Percentiles rank a stretch among this genome's conserved stretches.
phyloP scores from a whole-genome alignment of 2,888 invertebrate species.

The Hololepta plana region DNA sequence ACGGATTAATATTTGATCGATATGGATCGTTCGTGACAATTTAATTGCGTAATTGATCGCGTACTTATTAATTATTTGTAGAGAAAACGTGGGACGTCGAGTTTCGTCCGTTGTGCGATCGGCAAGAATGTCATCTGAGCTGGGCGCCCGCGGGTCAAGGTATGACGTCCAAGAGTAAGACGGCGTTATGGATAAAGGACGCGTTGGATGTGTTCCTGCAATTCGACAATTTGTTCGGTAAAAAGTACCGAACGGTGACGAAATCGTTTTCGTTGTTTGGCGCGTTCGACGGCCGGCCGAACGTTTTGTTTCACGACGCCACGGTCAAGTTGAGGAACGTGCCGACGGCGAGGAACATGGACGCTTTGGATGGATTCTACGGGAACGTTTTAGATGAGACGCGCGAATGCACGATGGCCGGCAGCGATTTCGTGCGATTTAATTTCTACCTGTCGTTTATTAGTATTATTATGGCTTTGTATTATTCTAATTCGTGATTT shows the following conservation, averaged over 20 bases:
- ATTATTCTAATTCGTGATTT: constrained; percentile 3
- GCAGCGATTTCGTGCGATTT: constrained; percentile 6
- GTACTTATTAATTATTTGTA: no score
- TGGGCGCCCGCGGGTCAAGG: constrained; percentile 53
- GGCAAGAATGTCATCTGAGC: constrained; percentile 35
- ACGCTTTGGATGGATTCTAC: no score
- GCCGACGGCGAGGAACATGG: constrained; percentile 13
- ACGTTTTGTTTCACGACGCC: constrained; percentile 48
- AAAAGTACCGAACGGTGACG: constrained; percentile 33
- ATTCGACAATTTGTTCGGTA: constrained; percentile 54
- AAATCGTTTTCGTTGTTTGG: constrained; percentile 54
- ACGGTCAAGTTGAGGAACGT: constrained; percentile 23
- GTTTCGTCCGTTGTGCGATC: constrained; percentile 38
- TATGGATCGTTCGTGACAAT: not conserved
- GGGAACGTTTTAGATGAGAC: constrained; percentile 12
- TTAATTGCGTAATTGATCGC: not conserved
- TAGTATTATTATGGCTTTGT: constrained; percentile 4
- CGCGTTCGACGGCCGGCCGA: constrained; percentile 38
- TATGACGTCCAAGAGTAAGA: constrained; percentile 38
- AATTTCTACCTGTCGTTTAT: constrained; percentile 6
- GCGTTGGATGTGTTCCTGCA: constrained; percentile 49
- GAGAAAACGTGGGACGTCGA: no score
- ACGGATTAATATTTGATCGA: no score
- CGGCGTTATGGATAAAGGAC: constrained; percentile 41
- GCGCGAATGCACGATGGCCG: constrained; percentile 10